phyloP scores from a whole-genome alignment of 2,113 vertebrate genomes.

The Tragelaphus imberbis region DNA sequence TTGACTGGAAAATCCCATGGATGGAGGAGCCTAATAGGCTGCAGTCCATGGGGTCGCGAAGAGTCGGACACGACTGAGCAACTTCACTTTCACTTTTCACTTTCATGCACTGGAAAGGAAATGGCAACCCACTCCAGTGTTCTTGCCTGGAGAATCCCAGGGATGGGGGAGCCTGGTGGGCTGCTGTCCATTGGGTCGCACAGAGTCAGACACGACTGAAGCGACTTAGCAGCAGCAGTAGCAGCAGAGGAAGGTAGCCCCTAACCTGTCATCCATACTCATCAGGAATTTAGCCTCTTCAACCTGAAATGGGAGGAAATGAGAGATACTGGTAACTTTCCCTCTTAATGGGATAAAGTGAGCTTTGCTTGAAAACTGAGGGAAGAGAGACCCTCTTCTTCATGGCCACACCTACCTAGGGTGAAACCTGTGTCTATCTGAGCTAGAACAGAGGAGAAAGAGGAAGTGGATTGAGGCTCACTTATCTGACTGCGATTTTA shows the following conservation, averaged over 20 bases:
- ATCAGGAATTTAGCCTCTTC: neutral
- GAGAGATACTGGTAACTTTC: neutral
- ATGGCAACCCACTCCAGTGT: too few species aligned
- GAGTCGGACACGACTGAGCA: fast-evolving
- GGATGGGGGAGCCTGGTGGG: too few species aligned
- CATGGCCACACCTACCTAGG: neutral
- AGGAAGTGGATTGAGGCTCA: neutral
- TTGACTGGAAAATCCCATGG: too few species aligned
- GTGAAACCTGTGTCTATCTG: neutral
- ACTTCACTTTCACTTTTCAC: too few species aligned
- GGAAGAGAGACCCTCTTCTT: neutral
- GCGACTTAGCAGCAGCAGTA: too few species aligned
- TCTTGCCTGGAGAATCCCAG: too few species aligned
- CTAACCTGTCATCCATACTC: neutral
- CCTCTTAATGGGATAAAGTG: neutral
- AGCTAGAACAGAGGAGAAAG: neutral
- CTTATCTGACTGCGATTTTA: neutral
- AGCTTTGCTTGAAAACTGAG: neutral
- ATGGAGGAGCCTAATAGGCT: too few species aligned
- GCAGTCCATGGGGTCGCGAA: too few species aligned
- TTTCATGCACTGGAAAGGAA: too few species aligned
- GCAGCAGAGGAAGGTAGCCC: neutral
- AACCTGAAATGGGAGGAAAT: neutral
- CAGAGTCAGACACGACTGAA: too few species aligned
- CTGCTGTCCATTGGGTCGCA: fast-evolving